Base-by-base conservation (phyloP, 2,113 vertebrate species). In the Rhagologus leucostigma region DNA sequence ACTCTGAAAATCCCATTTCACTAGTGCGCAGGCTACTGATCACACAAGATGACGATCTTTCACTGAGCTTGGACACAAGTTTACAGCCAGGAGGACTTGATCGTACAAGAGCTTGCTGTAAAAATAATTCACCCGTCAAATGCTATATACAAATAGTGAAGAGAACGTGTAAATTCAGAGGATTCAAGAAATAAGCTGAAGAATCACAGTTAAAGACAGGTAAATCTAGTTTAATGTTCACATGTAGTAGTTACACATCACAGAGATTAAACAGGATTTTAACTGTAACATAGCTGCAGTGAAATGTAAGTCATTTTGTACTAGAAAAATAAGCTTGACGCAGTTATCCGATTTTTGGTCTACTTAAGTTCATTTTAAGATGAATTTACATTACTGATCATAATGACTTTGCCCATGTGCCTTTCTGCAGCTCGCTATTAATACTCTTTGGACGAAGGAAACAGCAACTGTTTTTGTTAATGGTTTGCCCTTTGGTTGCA, bases 201-300 rank as follows among this genome's bases (percentile, higher is more conserved):
- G 96, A 98, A 97, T 98, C 97, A 98, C 96, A 95, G 95, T 97
- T 97, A 88, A 96, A 98, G 96, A 97, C 98, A 98, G 93, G 94
- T 97, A 97, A 97, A 97, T 98, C 98, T 98, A 98, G 97, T 98
- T 98, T 98, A 98, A 98, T 98, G 96, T 96, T 98, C 97, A 98
- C 98, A 98, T 96, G 97, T 97, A 98, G 97, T 97, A 98, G 96
- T 98, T 98, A 98, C 98, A 98, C 95, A 98, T 96, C 98, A 98
- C 98, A 98, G 96, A 98, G 90, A 97, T 96, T 96, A 95, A 97
- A 98, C 98, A 98, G 97, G 95, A 96, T 97, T 98, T 98, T 97
- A 96, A 96, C 78, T 78, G 87, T 97, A 98, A 98, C 97, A 97
- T 46, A 97, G 95, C 95, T 98, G 97, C 97, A 97, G 97, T 96